Evolutionary conservation across 2,888 invertebrate genomes (phyloP).

Genomic region (Boloria euphrosyne): DNA sequence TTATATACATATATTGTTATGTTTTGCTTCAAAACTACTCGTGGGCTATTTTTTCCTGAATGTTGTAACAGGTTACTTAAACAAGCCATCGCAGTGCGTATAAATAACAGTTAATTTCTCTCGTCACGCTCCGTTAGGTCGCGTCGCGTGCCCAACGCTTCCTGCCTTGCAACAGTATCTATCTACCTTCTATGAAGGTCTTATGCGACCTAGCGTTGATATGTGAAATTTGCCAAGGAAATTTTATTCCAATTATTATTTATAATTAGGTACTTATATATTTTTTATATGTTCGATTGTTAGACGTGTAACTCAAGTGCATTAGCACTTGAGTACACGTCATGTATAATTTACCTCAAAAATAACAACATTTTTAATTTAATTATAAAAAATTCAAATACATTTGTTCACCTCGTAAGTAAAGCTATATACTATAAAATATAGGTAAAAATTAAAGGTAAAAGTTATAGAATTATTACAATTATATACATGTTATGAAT

Average conservation of each 20-base stretch:
- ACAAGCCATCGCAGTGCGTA: constrained; percentile 52
- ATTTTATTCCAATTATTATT: neutral
- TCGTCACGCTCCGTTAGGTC: constrained; percentile 74
- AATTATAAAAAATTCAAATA: no score
- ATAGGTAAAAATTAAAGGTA: no score
- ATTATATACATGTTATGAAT: neutral
- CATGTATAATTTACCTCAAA: no score
- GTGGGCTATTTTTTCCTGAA: constrained; percentile 11
- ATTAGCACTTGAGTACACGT: no score
- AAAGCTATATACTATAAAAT: neutral
- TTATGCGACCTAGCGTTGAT: constrained; percentile 37
- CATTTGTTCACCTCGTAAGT: no score
- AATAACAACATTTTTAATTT: no score
- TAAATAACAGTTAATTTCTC: constrained; percentile 80
- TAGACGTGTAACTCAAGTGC: no score
- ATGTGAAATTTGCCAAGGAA: constrained; percentile 1
- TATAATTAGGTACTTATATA: neutral
- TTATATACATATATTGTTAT: no score
- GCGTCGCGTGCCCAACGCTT: constrained; percentile 73
- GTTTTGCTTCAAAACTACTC: neutral
- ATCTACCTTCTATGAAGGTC: constrained; percentile 50
- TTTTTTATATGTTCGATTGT: no score
- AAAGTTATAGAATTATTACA: neutral
- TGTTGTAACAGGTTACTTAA: constrained; percentile 38
- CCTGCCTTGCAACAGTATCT: constrained; percentile 64